Evolutionary conservation across 2,113 vertebrate genomes (phyloP), one percentile per base, ranked within the genome.

Genomic region (Gallinago jamesoni): DNA sequence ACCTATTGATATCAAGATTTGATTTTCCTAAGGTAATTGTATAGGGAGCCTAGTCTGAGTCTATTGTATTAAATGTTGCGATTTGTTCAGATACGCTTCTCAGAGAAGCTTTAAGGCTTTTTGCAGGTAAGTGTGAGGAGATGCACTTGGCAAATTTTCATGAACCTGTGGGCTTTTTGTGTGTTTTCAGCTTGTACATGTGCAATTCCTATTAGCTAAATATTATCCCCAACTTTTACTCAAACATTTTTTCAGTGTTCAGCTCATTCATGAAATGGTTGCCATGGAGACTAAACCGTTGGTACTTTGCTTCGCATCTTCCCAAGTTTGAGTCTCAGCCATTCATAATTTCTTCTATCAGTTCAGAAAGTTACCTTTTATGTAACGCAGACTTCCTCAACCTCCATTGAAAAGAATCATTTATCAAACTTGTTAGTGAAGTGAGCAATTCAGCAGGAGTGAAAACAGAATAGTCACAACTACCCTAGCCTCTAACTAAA

Each of bases 61-160:
- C 39, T 6, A 75, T 20, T 41, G 12, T 53, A 43, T 57, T 57
- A 59, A 8, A 48, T 47, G 53, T 3, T 0, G 2, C 2, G 0
- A 59, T 55, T 76, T 76, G 14, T 52, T 55, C 64, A 84, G 21
- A 24, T 59, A 62, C 76, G 31, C 12, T 45, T 84, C 69, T 30
- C 28, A 30, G 53, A 30, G 27, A 55, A 55, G 28, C 28, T 57
- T 25, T 11, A 82, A 76, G 50, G 37, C 17, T 79, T 91, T 75
- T 10, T 57, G 27, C 18, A 63, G 14, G 23, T 6, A 63, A 59
- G 3, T 10, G 13, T 45, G 21, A 72, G 45, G 33, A 84, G 33
- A 39, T 1, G 0, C n/a, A 43, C 43, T 37, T 39, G 25, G 24
- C n/a, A 53, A 72, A 28, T 75, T 74, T 24, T 57, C 11, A 47